These are phyloP conservation scores for Pitangus sulphuratus DNA, from an alignment of 2,797 vertebrate genomes.

Conservation along the genomic window DNA sequence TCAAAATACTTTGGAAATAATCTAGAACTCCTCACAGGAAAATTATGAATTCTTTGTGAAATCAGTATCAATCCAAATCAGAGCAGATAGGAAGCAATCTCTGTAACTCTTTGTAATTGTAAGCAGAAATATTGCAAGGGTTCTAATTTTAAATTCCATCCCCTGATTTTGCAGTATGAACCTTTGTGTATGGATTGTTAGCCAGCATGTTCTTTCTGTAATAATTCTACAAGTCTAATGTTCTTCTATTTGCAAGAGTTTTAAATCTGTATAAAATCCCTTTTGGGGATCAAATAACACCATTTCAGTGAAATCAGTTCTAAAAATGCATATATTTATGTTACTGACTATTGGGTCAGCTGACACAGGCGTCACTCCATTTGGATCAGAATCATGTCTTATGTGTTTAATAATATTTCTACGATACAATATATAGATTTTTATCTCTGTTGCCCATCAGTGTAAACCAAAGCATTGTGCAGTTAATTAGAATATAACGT, in stretches of 20 bases:
- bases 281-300: not conserved
- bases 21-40: not conserved
- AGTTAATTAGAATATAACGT: not conserved
- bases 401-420: not conserved
- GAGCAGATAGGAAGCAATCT: not conserved
- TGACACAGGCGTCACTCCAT: not conserved
- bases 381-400: not conserved
- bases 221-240: not conserved
- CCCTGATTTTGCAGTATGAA: not conserved
- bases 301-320: not conserved
- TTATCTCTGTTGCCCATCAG: not conserved
- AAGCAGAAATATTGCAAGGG: not conserved
- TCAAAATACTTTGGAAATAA: not conserved
- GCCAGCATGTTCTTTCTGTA: not conserved
- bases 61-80: not conserved
- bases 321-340: not conserved
- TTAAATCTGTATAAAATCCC: not conserved
- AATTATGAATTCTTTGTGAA: not conserved
- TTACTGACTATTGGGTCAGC: not conserved
- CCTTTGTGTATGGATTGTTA: not conserved
- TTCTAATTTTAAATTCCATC: not conserved
- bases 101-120: not conserved
- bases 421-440: not conserved
- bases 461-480: not conserved
- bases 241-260: not conserved